Evolutionary conservation across 2,888 invertebrate species (phyloP).

Genomic region (Eupithecia abbreviata): DNA sequence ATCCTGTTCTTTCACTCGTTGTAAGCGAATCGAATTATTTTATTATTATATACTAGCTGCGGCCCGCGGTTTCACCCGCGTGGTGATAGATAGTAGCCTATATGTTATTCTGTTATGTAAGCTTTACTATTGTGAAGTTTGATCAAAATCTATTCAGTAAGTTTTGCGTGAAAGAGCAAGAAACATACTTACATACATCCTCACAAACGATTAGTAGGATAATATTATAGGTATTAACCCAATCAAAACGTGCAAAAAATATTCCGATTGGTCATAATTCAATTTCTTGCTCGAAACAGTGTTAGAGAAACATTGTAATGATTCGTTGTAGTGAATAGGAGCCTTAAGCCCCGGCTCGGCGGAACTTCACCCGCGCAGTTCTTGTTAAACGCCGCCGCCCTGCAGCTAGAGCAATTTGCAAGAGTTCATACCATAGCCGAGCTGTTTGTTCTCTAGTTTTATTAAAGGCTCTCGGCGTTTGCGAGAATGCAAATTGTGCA

Average conservation of each 20-base stretch:
- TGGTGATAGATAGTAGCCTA: too few species aligned
- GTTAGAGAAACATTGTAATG: background rate
- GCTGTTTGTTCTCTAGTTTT: slow-evolving; percentile 74
- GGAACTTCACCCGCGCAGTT: slow-evolving; percentile 72
- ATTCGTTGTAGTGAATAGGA: background rate
- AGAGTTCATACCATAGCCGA: slow-evolving; percentile 71
- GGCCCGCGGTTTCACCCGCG: too few species aligned
- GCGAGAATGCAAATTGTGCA: slow-evolving; percentile 69
- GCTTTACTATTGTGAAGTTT: too few species aligned
- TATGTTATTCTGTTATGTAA: too few species aligned
- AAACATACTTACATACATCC: too few species aligned
- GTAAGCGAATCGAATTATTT: background rate
- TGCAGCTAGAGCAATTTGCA: slow-evolving; percentile 80
- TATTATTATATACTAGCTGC: too few species aligned
- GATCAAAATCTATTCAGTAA: too few species aligned
- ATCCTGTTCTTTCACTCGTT: background rate
- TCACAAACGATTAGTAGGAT: too few species aligned
- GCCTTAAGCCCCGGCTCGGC: slow-evolving; percentile 65
- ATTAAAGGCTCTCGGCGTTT: slow-evolving; percentile 70
- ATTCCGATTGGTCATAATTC: background rate
- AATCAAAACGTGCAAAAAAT: background rate
- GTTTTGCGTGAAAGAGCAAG: too few species aligned
- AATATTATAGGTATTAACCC: background rate
- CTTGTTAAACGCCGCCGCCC: slow-evolving; percentile 75
- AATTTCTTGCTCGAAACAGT: background rate